Conservation (phyloP, 2,888 invertebrate species). For the Drosophila nr. medialis region DNA sequence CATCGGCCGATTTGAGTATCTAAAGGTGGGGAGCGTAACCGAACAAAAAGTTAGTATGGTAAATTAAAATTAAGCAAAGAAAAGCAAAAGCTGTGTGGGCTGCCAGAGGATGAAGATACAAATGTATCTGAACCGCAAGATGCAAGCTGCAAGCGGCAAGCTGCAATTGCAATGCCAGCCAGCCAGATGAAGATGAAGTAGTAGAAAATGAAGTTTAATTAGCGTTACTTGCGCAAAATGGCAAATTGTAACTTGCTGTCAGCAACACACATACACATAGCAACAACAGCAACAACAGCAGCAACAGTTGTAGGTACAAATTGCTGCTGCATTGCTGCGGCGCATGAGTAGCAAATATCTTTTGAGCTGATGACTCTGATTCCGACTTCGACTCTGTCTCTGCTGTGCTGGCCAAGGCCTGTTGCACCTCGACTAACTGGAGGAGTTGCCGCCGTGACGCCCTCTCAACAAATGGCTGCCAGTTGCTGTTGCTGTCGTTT, state of each 20-base stretch:
- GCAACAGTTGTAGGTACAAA: slow-evolving; percentile 57
- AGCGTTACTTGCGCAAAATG: slow-evolving; percentile 82
- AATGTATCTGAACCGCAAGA: background rate
- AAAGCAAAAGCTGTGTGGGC: slow-evolving; percentile 53
- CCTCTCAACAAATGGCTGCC: slow-evolving; percentile 40
- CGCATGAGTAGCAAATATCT: slow-evolving; percentile 62
- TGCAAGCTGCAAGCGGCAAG: slow-evolving; percentile 20
- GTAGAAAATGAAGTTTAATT: slow-evolving; percentile 82
- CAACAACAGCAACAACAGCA: slow-evolving; percentile 10
- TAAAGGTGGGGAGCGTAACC: slow-evolving; percentile 31
- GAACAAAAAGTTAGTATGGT: slow-evolving; percentile 41
- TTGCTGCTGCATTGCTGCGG: slow-evolving; percentile 44
- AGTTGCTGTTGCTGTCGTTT: slow-evolving; percentile 43
- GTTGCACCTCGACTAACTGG: slow-evolving; percentile 26
- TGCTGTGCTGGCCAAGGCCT: slow-evolving; percentile 26
- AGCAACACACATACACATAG: slow-evolving; percentile 26
- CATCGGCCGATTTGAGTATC: slow-evolving; percentile 85
- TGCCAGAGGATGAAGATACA: slow-evolving; percentile 24
- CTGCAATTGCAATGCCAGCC: slow-evolving; percentile 23
- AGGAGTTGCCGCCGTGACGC: slow-evolving; percentile 53
- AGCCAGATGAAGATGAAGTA: slow-evolving; percentile 73
- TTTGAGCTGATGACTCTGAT: slow-evolving; percentile 47
- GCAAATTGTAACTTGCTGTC: slow-evolving; percentile 77
- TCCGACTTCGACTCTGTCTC: slow-evolving; percentile 23
- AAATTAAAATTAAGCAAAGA: slow-evolving; percentile 58